phyloP scores from a whole-genome alignment of 1,140 invertebrate species.

The Leptopilina boulardi region DNA sequence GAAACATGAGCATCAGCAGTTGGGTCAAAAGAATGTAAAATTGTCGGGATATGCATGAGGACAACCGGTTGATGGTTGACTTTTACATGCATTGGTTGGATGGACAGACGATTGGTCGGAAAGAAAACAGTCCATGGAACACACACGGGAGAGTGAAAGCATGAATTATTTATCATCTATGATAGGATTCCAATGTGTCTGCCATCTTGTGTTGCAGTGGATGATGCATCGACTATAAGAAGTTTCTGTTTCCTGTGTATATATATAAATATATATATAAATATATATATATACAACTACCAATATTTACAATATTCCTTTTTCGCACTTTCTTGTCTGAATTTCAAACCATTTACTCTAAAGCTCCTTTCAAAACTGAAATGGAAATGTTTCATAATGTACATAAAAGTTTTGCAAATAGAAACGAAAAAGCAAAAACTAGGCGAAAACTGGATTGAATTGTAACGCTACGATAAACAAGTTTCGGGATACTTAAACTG shows the following conservation, averaged over 20 bases:
- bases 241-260: neutral
- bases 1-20: neutral
- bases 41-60: constrained; percentile 35
- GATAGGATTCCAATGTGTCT: constrained; percentile 68
- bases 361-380: constrained; percentile 2
- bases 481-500: too few species aligned
- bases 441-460: too few species aligned
- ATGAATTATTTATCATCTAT: constrained; percentile 73
- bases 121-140: constrained; percentile 36
- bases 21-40: constrained; percentile 20
- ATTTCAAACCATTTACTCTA: constrained; percentile 2
- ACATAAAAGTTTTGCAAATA: too few species aligned
- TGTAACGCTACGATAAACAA: too few species aligned
- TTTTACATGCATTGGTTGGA: constrained; percentile 54
- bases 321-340: constrained; percentile 34
- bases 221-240: constrained; percentile 63
- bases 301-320: constrained; percentile 12
- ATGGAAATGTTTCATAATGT: constrained; percentile 2
- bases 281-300: too few species aligned
- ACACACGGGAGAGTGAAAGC: constrained; percentile 48
- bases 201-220: constrained; percentile 56
- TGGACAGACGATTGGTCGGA: constrained; percentile 42
- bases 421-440: too few species aligned
- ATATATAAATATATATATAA: too few species aligned
- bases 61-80: constrained; percentile 49